Percentiles rank a stretch among this genome's conserved stretches.
These are phyloP conservation scores for Premnoplex brunnescens DNA, from an alignment of 2,797 vertebrate species.

Conservation along the genomic window DNA sequence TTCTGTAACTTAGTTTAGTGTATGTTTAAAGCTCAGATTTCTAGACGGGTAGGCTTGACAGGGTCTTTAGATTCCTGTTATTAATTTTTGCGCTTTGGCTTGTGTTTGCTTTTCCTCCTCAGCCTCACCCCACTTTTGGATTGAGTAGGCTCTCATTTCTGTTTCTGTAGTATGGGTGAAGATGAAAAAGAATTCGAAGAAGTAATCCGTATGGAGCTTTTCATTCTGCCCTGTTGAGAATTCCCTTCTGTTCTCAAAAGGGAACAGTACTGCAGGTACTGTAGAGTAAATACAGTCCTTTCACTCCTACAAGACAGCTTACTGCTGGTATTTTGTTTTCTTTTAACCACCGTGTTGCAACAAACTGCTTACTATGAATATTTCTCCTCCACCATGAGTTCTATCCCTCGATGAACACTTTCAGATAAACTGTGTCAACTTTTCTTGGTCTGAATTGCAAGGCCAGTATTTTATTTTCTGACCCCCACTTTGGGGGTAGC, in stretches of 20 bases:
- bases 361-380: not conserved
- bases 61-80: not conserved
- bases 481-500: fast-evolving
- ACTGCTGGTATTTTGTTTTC: not conserved
- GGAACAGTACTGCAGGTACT: not conserved
- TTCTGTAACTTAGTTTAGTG: not conserved
- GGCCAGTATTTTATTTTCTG: not conserved
- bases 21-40: not conserved
- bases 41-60: not conserved
- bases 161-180: not conserved
- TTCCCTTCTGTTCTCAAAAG: not conserved
- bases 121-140: not conserved
- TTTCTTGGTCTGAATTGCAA: not conserved
- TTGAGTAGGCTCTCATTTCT: not conserved
- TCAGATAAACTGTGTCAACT: not conserved
- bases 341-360: not conserved
- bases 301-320: not conserved
- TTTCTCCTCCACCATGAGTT: not conserved
- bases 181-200: not conserved
- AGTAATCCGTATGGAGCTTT: not conserved
- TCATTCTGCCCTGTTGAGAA: not conserved
- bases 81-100: not conserved
- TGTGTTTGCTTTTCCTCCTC: not conserved
- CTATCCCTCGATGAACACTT: not conserved
- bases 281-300: not conserved